phyloP scores from a whole-genome alignment of 2,888 invertebrate species.

The Hymenopus coronatus region DNA sequence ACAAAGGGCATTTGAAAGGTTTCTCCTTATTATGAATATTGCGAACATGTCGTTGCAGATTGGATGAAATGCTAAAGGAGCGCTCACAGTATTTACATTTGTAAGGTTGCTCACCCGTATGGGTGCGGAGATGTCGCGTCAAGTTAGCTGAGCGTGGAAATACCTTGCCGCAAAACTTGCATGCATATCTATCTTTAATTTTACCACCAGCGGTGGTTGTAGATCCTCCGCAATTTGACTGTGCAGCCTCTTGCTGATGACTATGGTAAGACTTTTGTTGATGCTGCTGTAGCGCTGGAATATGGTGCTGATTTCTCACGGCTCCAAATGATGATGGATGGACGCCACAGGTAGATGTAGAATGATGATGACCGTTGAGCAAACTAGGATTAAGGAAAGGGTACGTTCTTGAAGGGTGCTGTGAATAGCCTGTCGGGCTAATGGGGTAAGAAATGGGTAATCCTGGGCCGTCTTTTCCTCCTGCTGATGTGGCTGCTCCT shows the following conservation, averaged over 20 bases:
- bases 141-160: constrained; percentile 97
- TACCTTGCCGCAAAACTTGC: constrained; percentile 96
- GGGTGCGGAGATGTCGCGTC: constrained; percentile 93
- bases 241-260: constrained; percentile 26
- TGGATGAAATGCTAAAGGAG: constrained; percentile 98
- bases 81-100: constrained; percentile 98
- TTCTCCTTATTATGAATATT: constrained; percentile 99
- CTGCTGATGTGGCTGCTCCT: constrained; percentile 44
- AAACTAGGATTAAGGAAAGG: constrained; percentile 50
- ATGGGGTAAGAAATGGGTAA: constrained; percentile 59
- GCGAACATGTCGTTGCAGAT: constrained; percentile 95
- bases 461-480: constrained; percentile 55
- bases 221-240: constrained; percentile 42
- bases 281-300: constrained; percentile 40
- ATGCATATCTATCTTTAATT: constrained; percentile 88
- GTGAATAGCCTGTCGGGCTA: constrained; percentile 48
- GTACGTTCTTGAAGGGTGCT: constrained; percentile 47
- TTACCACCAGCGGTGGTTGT: constrained; percentile 55
- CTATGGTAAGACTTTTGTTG: constrained; percentile 49
- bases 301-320: constrained; percentile 45
- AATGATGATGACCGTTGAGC: constrained; percentile 44
- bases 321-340: constrained; percentile 62
- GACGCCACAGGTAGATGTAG: constrained; percentile 47
- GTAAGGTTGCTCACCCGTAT: constrained; percentile 97
- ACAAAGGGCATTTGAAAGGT: constrained; percentile 95